Percentiles rank a stretch among this genome's conserved stretches.
Evolutionary conservation across 2,797 vertebrate genomes (phyloP).

Genomic region (Lacerta viridis): DNA sequence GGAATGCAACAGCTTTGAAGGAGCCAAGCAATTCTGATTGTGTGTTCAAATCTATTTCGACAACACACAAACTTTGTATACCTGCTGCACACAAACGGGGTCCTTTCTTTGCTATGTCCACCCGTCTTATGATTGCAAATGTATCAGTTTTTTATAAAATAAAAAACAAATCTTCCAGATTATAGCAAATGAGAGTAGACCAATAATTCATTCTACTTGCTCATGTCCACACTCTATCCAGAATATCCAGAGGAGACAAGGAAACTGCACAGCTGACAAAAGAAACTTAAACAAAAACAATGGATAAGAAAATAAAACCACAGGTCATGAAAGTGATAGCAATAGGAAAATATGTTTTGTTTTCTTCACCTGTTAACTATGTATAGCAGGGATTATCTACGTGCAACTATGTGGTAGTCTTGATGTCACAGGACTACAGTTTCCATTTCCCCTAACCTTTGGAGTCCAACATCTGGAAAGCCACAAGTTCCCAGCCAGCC

Average conservation of each 20-base stretch:
- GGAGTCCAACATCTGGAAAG: too few species aligned
- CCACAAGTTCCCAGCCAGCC: neutral
- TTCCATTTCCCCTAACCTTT: too few species aligned
- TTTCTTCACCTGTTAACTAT: neutral
- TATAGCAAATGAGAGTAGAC: neutral
- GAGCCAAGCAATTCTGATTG: neutral
- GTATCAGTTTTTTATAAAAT: neutral
- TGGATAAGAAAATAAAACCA: neutral
- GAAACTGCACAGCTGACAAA: neutral
- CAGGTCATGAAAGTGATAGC: neutral
- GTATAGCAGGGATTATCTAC: neutral
- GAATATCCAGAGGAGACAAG: neutral
- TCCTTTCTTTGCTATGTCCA: neutral
- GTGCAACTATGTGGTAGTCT: too few species aligned
- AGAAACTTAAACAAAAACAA: neutral
- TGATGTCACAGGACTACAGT: too few species aligned
- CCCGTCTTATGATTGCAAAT: neutral
- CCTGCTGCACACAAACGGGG: neutral
- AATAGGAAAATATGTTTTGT: neutral
- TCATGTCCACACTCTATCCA: neutral
- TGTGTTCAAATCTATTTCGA: conserved; percentile 1
- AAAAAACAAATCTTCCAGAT: conserved; percentile 6
- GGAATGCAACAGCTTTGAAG: neutral
- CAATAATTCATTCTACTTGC: neutral
- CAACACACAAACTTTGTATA: neutral